Conservation (phyloP, 35 echinoderm and acorn worm genomes). For the Ptychodera flava region DNA sequence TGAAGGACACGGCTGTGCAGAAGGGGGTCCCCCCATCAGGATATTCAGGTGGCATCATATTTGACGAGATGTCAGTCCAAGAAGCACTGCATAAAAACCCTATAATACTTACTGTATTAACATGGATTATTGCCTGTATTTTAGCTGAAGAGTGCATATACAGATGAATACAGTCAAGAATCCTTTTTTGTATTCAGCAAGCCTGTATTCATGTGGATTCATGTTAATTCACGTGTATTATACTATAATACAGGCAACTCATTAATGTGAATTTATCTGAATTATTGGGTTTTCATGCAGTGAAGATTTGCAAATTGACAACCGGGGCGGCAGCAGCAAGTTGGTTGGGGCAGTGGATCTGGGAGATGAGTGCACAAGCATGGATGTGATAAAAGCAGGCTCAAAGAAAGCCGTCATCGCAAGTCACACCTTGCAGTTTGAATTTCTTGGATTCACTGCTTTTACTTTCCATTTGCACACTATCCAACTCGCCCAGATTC, state of each 20-base stretch:
- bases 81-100: not conserved
- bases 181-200: no score
- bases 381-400: not conserved
- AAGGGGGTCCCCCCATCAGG: not conserved
- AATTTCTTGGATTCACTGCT: not conserved
- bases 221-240: no score
- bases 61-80: not conserved
- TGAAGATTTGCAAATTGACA: not conserved
- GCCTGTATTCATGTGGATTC: no score
- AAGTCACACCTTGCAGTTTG: not conserved
- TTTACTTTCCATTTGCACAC: not conserved
- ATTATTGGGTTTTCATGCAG: no score
- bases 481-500: not conserved
- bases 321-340: not conserved
- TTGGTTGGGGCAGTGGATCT: not conserved
- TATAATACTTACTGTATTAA: no score
- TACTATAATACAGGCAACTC: no score
- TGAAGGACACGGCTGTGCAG: not conserved
- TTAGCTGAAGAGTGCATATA: no score
- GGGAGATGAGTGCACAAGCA: not conserved
- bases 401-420: not conserved
- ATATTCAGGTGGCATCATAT: not conserved
- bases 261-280: no score
- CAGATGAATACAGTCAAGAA: no score
- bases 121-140: no score